phyloP scores from a whole-genome alignment of 2,113 vertebrate species.

The Xiphorhynchus elegans region DNA sequence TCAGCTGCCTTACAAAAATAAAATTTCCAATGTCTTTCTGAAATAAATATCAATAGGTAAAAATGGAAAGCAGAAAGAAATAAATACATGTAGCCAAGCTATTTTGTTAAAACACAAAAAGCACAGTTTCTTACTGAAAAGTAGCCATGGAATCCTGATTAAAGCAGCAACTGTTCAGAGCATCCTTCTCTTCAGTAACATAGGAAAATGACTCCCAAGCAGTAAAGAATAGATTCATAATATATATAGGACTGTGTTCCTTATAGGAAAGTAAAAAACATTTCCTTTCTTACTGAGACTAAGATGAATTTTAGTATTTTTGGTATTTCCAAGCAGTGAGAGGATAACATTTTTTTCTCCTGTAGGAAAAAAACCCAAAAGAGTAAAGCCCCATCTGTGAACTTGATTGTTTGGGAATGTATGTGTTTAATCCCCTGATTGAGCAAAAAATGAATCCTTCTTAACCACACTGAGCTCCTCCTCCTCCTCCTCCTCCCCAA shows the following conservation, averaged over 20 bases:
- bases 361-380: neutral
- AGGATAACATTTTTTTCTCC: neutral
- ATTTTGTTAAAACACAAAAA: neutral
- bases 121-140: neutral
- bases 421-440: neutral
- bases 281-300: neutral
- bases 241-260: neutral
- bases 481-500: neutral
- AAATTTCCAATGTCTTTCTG: conserved; percentile 17
- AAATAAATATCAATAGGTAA: conserved; percentile 60
- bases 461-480: neutral
- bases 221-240: neutral
- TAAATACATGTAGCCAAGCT: neutral
- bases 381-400: neutral
- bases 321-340: neutral
- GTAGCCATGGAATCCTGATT: neutral
- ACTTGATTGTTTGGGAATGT: neutral
- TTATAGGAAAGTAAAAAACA: conserved; percentile 27
- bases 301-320: neutral
- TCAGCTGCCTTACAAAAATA: conserved; percentile 70
- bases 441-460: neutral
- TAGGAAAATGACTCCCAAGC: neutral
- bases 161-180: conserved; percentile 1
- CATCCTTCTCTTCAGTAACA: neutral
- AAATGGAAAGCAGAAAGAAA: conserved; percentile 1